Percentiles rank a stretch among this genome's conserved stretches.
These are phyloP conservation scores for Agrochola litura DNA, from an alignment of 2,888 invertebrate species.

Conservation along the genomic window DNA sequence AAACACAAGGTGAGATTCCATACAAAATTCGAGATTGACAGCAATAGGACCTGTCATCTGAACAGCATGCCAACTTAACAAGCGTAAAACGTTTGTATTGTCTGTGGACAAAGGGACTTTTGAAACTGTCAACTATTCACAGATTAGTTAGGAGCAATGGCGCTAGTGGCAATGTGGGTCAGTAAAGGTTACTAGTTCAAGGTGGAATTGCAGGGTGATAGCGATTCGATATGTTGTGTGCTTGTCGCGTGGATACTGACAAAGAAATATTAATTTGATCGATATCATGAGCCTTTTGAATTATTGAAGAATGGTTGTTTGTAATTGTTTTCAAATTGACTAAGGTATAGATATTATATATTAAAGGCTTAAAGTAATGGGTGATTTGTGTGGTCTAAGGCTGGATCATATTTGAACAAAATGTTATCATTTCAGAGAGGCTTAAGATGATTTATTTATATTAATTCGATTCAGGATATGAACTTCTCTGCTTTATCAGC, in stretches of 20 bases:
- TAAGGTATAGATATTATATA: too few relatives aligned
- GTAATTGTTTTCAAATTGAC: neutral
- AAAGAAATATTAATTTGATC: slow-evolving; percentile 57
- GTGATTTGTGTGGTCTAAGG: too few relatives aligned
- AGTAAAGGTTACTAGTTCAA: slow-evolving; percentile 67
- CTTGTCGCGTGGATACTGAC: slow-evolving; percentile 61
- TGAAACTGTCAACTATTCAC: slow-evolving; percentile 53
- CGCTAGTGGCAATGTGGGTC: slow-evolving; percentile 58
- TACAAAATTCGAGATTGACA: slow-evolving; percentile 56
- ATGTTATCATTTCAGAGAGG: too few relatives aligned
- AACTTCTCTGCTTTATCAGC: too few relatives aligned
- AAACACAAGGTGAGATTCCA: slow-evolving; percentile 25
- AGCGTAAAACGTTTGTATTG: slow-evolving; percentile 58
- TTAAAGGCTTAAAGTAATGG: too few relatives aligned
- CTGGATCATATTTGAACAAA: too few relatives aligned
- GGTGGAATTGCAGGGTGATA: slow-evolving; percentile 33
- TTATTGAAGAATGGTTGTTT: slow-evolving; percentile 34
- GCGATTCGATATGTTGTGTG: slow-evolving; percentile 57
- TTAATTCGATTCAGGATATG: too few relatives aligned
- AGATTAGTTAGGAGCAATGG: slow-evolving; percentile 57
- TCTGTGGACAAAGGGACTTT: slow-evolving; percentile 60
- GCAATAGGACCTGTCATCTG: slow-evolving; percentile 54
- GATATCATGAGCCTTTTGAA: slow-evolving; percentile 47
- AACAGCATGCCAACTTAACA: slow-evolving; percentile 59
- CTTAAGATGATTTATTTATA: too few relatives aligned